Base-by-base conservation (phyloP, 2,113 vertebrate species). In the Pipra filicauda region DNA sequence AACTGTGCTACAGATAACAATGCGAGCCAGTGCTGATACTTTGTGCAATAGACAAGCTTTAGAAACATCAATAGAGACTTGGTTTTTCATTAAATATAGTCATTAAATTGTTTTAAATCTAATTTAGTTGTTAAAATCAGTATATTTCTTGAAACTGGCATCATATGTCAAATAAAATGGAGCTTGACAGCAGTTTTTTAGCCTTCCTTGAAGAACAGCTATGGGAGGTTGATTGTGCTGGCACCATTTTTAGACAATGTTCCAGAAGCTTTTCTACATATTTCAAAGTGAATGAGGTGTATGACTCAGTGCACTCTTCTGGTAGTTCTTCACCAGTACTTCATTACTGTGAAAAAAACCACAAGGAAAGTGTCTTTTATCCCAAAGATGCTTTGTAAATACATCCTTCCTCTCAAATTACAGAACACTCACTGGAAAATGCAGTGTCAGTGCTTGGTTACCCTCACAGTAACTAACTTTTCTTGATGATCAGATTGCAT, bases 41-140 rank as follows among this genome's bases (percentile, higher is more conserved):
- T 91, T 77, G 85, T 94, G 85, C 57, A 93, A 55, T 58, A 87
- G 58, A 64, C n/a, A 41, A 79, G 57, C 49, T 92, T 95, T 93
- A 90, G 84, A 43, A 91, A 85, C 86, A 92, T 91, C 85, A 74
- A 49, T 46, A 43, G 52, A 96, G 80, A 78, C 85, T 76, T 64
- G 28, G 1, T 91, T 96, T 95, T 97, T 94, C 87, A 94, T 93
- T 94, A 95, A 95, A 93, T 95, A 88, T 61, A 49, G 48, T 49
- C 2, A 49, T 49, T 24, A 26, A 26, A 49, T 26, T 26, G 24
- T 51, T 89, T 92, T 70, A 72, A 96, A 96, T 91, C 65, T 95
- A 94, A 96, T 97, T 96, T 95, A 95, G 91, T 95, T 93, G 61
- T 41, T 93, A 95, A 96, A 95, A 93, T 78, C 85, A 93, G 55